A percentile compares a stretch with the other conserved stretches of the same genome.
Evolutionary conservation across 2,888 invertebrate genomes (phyloP).

Genomic region (Conops quadrifasciatus): DNA sequence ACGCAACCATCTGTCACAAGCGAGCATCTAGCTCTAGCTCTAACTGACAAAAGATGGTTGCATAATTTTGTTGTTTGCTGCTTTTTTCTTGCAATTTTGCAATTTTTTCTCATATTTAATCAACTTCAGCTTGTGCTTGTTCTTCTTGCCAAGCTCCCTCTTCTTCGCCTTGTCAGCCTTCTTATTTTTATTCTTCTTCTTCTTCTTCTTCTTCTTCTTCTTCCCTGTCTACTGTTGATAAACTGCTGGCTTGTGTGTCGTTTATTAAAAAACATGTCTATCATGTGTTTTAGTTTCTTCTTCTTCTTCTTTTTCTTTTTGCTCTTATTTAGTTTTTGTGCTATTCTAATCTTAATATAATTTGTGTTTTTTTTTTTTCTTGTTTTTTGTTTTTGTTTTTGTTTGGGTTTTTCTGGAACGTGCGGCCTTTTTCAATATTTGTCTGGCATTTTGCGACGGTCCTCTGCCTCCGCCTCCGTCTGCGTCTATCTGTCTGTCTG

Average conservation of each 20-base stretch:
- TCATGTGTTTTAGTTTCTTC: slow-evolving; percentile 12
- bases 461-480: neutral
- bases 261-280: slow-evolving; percentile 11
- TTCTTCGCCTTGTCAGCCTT: neutral
- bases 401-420: neutral
- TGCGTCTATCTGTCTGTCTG: neutral
- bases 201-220: neutral
- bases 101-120: too few species aligned
- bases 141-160: too few species aligned
- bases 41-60: neutral
- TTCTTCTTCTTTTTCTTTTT: neutral
- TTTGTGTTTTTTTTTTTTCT: neutral
- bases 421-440: neutral
- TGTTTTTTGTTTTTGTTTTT: neutral
- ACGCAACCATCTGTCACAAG: slow-evolving; percentile 2
- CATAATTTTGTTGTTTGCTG: neutral
- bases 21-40: too few species aligned
- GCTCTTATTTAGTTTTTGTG: too few species aligned
- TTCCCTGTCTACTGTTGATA: too few species aligned
- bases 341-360: too few species aligned
- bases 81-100: too few species aligned
- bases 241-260: neutral
- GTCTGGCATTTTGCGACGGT: neutral
- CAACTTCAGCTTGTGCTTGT: too few species aligned
- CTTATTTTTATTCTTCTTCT: neutral